Conservation (phyloP, 2,113 vertebrate species). For the Eudyptes chrysolophus region DNA sequence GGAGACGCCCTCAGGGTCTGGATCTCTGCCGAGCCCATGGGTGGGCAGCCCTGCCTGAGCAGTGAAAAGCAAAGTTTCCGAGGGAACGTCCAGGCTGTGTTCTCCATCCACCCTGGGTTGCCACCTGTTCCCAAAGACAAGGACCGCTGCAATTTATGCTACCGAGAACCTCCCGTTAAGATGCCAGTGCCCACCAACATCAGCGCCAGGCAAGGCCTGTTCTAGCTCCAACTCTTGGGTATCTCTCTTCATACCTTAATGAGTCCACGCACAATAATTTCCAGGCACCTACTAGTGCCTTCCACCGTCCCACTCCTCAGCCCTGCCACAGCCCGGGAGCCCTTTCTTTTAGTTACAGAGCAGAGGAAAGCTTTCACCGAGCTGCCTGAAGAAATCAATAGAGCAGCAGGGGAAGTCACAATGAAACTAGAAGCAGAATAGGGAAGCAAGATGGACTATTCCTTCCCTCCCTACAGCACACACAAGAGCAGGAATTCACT, state of each 20-base stretch:
- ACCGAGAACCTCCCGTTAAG: fast-evolving
- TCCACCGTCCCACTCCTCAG: background rate
- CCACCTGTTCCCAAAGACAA: background rate
- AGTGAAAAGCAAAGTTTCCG: background rate
- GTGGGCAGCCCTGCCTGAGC: background rate
- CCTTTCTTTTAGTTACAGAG: background rate
- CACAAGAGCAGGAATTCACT: background rate
- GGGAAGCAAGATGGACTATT: background rate
- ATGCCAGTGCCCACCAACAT: background rate
- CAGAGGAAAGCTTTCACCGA: background rate
- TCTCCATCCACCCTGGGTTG: background rate
- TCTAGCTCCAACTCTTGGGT: background rate
- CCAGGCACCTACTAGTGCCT: background rate
- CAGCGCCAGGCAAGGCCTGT: background rate
- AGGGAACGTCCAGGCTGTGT: background rate
- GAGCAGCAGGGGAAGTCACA: background rate
- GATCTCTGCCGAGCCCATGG: background rate
- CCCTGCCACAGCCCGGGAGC: background rate
- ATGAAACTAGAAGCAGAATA: background rate
- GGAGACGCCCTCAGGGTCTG: background rate
- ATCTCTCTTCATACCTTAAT: background rate
- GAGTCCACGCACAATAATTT: background rate
- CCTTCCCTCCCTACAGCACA: background rate
- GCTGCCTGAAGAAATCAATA: background rate
- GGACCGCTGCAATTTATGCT: background rate